A percentile compares a stretch with the other conserved stretches of the same genome.
phyloP scores from a whole-genome alignment of 2,888 invertebrate species.

The Agrotis exclamationis region DNA sequence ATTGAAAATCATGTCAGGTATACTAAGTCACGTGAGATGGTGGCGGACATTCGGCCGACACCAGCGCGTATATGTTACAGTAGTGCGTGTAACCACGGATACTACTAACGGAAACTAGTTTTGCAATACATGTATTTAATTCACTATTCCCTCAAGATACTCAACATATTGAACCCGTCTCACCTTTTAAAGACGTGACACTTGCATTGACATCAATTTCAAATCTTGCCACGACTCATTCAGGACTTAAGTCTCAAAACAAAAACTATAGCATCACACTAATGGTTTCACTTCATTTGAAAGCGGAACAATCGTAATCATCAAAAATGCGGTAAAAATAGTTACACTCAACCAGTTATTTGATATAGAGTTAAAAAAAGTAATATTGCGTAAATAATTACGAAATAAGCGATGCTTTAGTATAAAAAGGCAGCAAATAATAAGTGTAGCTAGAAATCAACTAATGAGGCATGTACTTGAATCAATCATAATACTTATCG shows the following conservation, averaged over 20 bases:
- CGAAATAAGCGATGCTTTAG: constrained; percentile 43
- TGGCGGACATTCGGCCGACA: constrained; percentile 24
- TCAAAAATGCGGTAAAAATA: constrained; percentile 37
- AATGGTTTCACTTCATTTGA: constrained; percentile 40
- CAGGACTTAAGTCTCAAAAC: constrained; percentile 28
- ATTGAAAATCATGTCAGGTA: constrained; percentile 45
- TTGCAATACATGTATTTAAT: constrained; percentile 61
- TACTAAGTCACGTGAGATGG: constrained; percentile 29
- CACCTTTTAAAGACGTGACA: constrained; percentile 47
- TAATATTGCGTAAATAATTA: constrained; percentile 39
- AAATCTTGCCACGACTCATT: constrained; percentile 24
- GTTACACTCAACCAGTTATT: constrained; percentile 42
- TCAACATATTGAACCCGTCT: constrained; percentile 47
- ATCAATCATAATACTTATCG: constrained; percentile 33
- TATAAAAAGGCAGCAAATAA: constrained; percentile 38
- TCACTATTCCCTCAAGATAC: constrained; percentile 46
- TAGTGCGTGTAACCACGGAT: constrained; percentile 60
- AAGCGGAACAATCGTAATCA: constrained; percentile 49
- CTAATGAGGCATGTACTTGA: constrained; percentile 58
- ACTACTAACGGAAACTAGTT: constrained; percentile 64
- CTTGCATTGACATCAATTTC: constrained; percentile 57
- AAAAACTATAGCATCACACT: constrained; percentile 8
- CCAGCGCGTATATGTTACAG: constrained; percentile 41
- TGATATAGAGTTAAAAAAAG: constrained; percentile 43
- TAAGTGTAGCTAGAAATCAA: constrained; percentile 54